phyloP scores from a whole-genome alignment of 1,140 invertebrate genomes.

The Drosophila nigrodunni region DNA sequence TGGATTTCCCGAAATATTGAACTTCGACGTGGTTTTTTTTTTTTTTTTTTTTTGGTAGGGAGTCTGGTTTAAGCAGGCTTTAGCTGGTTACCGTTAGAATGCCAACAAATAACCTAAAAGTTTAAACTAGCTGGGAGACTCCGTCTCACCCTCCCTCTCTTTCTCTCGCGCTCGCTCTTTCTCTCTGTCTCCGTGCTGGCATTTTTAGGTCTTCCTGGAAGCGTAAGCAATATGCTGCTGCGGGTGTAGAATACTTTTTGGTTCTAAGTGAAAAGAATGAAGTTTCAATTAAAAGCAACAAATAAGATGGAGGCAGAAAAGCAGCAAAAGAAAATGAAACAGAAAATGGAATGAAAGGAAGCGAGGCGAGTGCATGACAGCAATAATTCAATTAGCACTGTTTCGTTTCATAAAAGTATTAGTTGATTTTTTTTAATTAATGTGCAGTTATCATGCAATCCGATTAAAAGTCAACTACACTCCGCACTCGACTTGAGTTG shows the following conservation, averaged over 20 bases:
- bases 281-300: slow-evolving; percentile 59
- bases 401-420: slow-evolving; percentile 83
- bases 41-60: neutral
- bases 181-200: slow-evolving; percentile 32
- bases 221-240: slow-evolving; percentile 68
- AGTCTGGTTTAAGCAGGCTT: slow-evolving; percentile 56
- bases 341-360: slow-evolving; percentile 42
- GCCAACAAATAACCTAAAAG: slow-evolving; percentile 40
- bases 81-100: slow-evolving; percentile 78
- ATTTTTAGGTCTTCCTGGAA: slow-evolving; percentile 80
- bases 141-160: neutral
- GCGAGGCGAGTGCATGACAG: slow-evolving; percentile 64
- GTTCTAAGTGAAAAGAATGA: slow-evolving; percentile 26
- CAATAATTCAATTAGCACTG: slow-evolving; percentile 82
- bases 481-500: neutral
- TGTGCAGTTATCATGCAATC: slow-evolving; percentile 81
- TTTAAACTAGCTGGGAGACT: neutral
- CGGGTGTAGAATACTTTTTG: slow-evolving; percentile 40
- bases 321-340: slow-evolving; percentile 35
- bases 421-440: slow-evolving; percentile 79
- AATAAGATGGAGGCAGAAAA: neutral
- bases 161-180: too few species aligned
- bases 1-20: slow-evolving; percentile 71
- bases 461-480: slow-evolving; percentile 68
- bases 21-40: slow-evolving; percentile 46